Percentiles rank a stretch among this genome's conserved stretches.
These are phyloP conservation scores for Typhlomys cinereus DNA, from an alignment of 2,113 vertebrate genomes.

Conservation along the genomic window DNA sequence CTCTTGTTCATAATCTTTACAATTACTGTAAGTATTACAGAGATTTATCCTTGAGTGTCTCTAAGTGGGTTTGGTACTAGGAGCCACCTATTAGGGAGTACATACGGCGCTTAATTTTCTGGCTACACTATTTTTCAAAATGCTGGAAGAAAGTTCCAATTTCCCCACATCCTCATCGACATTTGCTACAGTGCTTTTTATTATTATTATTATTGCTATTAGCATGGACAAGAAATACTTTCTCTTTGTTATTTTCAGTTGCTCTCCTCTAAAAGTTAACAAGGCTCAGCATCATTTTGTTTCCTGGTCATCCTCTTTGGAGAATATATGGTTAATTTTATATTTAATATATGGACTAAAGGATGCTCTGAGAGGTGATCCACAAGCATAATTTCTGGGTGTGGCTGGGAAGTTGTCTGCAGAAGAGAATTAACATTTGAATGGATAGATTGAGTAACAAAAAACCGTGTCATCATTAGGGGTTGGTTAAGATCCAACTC, in stretches of 20 bases:
- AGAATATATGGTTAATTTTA: neutral
- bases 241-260: slow-evolving; percentile 19
- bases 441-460: neutral
- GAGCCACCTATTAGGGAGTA: too few species aligned
- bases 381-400: neutral
- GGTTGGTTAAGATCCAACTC: neutral
- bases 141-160: neutral
- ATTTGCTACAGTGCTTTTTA: neutral
- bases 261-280: neutral
- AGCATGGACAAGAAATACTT: neutral
- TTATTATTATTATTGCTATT: neutral
- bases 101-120: too few species aligned
- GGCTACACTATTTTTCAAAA: slow-evolving; percentile 27
- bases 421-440: neutral
- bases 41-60: too few species aligned
- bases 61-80: too few species aligned
- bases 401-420: neutral
- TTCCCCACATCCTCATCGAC: neutral
- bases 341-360: neutral
- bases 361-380: neutral
- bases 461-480: neutral
- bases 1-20: too few species aligned
- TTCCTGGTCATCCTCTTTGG: slow-evolving; percentile 8
- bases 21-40: too few species aligned
- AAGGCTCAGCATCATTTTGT: neutral